Base-by-base conservation (phyloP, 2,113 vertebrate genomes). In the Sorex fumeus region DNA sequence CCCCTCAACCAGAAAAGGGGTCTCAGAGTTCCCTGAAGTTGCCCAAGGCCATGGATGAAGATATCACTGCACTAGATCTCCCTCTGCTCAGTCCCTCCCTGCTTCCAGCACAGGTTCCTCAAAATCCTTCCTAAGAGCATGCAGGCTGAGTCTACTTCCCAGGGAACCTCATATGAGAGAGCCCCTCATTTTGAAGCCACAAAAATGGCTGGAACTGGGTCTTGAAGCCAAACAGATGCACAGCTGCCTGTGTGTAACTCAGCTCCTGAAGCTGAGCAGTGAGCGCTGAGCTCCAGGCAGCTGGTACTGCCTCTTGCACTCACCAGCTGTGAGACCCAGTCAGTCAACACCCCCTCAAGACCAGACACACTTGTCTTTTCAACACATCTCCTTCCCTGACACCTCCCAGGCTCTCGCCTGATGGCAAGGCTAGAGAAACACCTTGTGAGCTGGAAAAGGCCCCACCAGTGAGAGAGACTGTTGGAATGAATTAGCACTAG, bases 381-480 rank as follows among this genome's bases (percentile, higher is more conserved):
- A 72, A 27, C 11, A 32, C 60, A 18, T n/a, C 4, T 19, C 36
- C 19, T 8, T 32, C 28, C 50, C 23, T 2, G 25, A 64, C 25
- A 2, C n/a, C 4, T 83, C 83, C 79, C 70, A 34, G 81, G 60
- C 53, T 40, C 74, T 40, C 0, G 13, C 92, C 81, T 82, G 40
- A 75, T 43, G n/a, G 19, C n/a, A 36, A 0, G 0, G 80, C 23
- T 45, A 13, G 5, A 3, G 36, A 32, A 72, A 91, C 60, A 67
- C 87, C 84, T 84, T 72, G 21, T 7, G 30, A 75, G 72, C 95
- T 95, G 89, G 76, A 93, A 95, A 93, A 94, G 94, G 80, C 84
- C 36, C 43, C 84, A 28, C 57, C 88, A 16, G 28, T 7, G 57
- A 28, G 81, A 93, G 47, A 70, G 45, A 27, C 79, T 70, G 67